Percentiles rank a stretch among this genome's conserved stretches.
phyloP scores from a whole-genome alignment of 1,140 invertebrate genomes.

The Anoplophora glabripennis region DNA sequence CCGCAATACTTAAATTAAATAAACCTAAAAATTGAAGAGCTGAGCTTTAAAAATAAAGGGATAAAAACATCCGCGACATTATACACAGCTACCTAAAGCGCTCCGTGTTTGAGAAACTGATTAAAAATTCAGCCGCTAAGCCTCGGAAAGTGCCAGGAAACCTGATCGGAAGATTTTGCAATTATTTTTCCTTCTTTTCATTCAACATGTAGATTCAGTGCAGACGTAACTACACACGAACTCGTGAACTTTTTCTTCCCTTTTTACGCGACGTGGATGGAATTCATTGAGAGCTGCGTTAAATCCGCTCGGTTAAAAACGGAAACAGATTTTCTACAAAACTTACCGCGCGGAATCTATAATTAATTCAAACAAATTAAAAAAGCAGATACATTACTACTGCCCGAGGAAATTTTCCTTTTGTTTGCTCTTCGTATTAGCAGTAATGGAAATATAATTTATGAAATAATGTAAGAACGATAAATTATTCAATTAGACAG shows the following conservation, averaged over 20 bases:
- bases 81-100: conserved; percentile 26
- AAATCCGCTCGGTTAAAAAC: too few species aligned
- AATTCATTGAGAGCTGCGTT: too few species aligned
- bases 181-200: conserved; percentile 37
- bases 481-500: too few species aligned
- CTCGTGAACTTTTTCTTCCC: too few species aligned
- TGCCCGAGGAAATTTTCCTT: too few species aligned
- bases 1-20: conserved; percentile 26
- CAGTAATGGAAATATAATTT: too few species aligned
- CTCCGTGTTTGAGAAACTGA: conserved; percentile 39
- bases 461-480: too few species aligned
- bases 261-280: background rate
- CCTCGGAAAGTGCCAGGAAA: conserved; percentile 34
- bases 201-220: conserved; percentile 11
- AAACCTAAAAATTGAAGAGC: conserved; percentile 32
- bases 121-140: conserved; percentile 42
- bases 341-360: too few species aligned
- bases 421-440: too few species aligned
- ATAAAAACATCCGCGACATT: conserved; percentile 18
- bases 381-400: too few species aligned
- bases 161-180: conserved; percentile 38
- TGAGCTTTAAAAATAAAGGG: conserved; percentile 33
- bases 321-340: too few species aligned
- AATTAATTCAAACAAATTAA: too few species aligned
- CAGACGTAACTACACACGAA: conserved; percentile 4